These are phyloP conservation scores for Dimorphilus gyrociliatus DNA, from an alignment of 2,888 invertebrate genomes.

Conservation along the genomic window DNA sequence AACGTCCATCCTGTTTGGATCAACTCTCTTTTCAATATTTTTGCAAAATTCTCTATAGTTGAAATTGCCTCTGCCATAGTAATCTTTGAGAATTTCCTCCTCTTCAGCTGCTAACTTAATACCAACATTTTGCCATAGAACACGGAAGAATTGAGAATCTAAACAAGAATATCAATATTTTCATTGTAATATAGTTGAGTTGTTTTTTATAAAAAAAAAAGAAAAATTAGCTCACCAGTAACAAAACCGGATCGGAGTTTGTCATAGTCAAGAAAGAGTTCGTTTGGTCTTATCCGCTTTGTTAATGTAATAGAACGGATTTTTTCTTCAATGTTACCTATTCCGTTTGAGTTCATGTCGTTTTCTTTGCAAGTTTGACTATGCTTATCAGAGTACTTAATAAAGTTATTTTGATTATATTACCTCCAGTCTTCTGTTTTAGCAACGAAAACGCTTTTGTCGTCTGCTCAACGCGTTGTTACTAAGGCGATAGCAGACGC, in stretches of 20 bases:
- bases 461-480: no score
- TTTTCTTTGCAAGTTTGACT: no score
- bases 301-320: slow-evolving; percentile 28
- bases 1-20: slow-evolving; percentile 19
- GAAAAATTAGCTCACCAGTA: slow-evolving; percentile 21
- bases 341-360: not conserved
- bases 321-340: slow-evolving; percentile 9
- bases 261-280: slow-evolving; percentile 37
- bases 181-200: no score
- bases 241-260: slow-evolving; percentile 33
- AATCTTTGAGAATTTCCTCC: slow-evolving; percentile 19
- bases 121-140: slow-evolving; percentile 31
- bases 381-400: no score
- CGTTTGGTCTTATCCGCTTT: slow-evolving; percentile 28
- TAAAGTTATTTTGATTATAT: no score
- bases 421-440: no score
- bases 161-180: slow-evolving; percentile 8
- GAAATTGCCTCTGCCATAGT: slow-evolving; percentile 23
- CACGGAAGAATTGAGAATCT: slow-evolving; percentile 35
- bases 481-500: no score
- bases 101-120: slow-evolving; percentile 24
- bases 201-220: not conserved
- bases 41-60: slow-evolving; percentile 34
- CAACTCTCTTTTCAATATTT: slow-evolving; percentile 25
- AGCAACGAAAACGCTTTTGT: no score